These are phyloP conservation scores for Tortrix viridana DNA, from an alignment of 2,888 invertebrate species.

Conservation along the genomic window DNA sequence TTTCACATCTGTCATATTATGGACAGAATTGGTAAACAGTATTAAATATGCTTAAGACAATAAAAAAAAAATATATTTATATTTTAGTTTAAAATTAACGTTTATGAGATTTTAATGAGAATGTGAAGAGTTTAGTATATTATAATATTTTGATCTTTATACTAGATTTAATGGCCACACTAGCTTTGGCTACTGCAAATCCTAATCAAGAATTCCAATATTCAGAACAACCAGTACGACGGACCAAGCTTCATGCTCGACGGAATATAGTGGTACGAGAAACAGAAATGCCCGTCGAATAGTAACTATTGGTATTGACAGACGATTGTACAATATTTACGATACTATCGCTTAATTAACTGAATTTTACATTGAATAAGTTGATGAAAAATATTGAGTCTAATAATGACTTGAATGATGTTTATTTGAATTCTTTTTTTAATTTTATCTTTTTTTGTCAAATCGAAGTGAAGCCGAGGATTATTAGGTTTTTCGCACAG, in stretches of 20 bases:
- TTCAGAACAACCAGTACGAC: slow-evolving; percentile 20
- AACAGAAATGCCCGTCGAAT: slow-evolving; percentile 25
- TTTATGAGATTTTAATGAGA: too few species aligned
- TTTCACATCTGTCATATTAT: too few species aligned
- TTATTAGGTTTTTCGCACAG: too few species aligned
- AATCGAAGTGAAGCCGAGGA: too few species aligned
- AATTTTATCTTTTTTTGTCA: too few species aligned
- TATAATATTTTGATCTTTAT: not conserved
- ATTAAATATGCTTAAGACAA: not conserved
- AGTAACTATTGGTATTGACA: slow-evolving; percentile 10
- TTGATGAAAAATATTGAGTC: too few species aligned
- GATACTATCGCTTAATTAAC: too few species aligned
- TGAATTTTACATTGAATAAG: too few species aligned
- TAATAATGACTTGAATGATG: too few species aligned
- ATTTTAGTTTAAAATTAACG: not conserved
- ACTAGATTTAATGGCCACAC: slow-evolving; percentile 4
- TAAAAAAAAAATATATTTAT: not conserved
- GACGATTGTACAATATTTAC: not conserved
- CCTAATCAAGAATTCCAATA: slow-evolving; percentile 37
- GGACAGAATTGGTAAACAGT: not conserved
- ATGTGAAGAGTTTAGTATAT: not conserved
- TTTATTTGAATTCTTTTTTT: too few species aligned
- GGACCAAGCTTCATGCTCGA: slow-evolving; percentile 26
- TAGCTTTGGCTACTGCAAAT: slow-evolving; percentile 8
- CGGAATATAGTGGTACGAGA: slow-evolving; percentile 23